phyloP scores from a whole-genome alignment of 2,797 vertebrate species.

The Pseudomugil tenellus region DNA sequence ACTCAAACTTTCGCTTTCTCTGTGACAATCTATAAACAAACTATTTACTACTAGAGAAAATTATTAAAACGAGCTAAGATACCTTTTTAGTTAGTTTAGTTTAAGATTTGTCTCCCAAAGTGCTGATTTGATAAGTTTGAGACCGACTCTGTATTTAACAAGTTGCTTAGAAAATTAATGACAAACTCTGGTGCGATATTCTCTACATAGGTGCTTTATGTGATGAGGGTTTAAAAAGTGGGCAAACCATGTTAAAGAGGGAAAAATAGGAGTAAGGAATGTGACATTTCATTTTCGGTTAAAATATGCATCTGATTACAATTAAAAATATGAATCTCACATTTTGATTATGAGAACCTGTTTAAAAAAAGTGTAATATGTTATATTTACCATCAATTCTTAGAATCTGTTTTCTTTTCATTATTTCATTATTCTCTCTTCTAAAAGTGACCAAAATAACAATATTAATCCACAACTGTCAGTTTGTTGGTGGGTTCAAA shows the following conservation, averaged over 20 bases:
- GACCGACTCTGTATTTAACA: constrained; percentile 25
- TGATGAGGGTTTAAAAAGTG: not conserved
- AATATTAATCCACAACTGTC: constrained; percentile 77
- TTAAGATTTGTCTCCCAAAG: too few species aligned
- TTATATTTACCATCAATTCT: constrained; percentile 27
- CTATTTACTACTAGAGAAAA: not conserved
- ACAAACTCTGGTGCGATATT: constrained; percentile 2
- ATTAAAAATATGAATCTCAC: not conserved
- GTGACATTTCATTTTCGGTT: not conserved
- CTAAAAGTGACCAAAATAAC: constrained; percentile 8
- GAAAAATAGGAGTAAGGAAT: not conserved
- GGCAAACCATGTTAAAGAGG: not conserved
- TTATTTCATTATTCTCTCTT: not conserved
- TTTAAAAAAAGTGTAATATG: not conserved
- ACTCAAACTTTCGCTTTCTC: constrained; percentile 12
- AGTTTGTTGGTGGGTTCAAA: constrained; percentile 83
- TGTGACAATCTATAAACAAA: not conserved
- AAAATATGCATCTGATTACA: not conserved
- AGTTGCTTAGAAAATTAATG: constrained; percentile 16
- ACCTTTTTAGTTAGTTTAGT: not conserved
- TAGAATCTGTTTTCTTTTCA: not conserved
- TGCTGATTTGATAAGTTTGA: too few species aligned
- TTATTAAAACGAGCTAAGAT: not conserved
- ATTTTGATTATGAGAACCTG: not conserved
- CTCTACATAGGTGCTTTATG: not conserved